phyloP scores from a whole-genome alignment of 2,113 vertebrate genomes.

The Osmerus eperlanus region DNA sequence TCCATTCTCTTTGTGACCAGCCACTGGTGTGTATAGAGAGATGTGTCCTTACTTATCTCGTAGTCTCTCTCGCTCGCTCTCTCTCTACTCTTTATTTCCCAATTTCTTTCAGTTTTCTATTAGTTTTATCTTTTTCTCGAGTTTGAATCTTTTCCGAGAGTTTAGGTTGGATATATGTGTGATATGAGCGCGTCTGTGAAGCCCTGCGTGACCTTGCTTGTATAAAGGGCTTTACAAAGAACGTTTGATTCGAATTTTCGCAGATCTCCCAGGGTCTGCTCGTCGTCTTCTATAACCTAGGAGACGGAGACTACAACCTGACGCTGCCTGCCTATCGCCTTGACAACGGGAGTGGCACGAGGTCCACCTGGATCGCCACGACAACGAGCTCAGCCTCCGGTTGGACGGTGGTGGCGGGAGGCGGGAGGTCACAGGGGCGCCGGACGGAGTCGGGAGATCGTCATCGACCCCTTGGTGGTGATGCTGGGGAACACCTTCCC shows the following conservation, averaged over 20 bases:
- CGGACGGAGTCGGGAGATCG: constrained; percentile 77
- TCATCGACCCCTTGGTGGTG: constrained; percentile 76
- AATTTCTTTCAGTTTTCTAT: background rate
- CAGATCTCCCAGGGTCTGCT: constrained; percentile 82
- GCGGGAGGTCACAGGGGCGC: constrained; percentile 73
- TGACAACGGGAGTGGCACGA: constrained; percentile 89
- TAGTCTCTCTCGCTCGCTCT: background rate
- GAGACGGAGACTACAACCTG: constrained; percentile 81
- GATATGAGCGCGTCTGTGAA: background rate
- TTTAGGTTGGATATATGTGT: background rate
- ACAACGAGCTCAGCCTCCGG: constrained; percentile 81
- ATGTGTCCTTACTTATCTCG: background rate
- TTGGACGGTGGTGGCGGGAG: constrained; percentile 81
- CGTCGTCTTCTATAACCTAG: constrained; percentile 80
- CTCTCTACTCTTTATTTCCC: background rate
- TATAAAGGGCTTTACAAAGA: background rate
- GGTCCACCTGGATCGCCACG: constrained; percentile 78
- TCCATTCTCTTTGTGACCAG: no score
- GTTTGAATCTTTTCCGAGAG: background rate
- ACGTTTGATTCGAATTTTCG: background rate
- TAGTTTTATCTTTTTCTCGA: no score
- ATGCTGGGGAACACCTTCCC: constrained; percentile 80
- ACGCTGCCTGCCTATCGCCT: constrained; percentile 79
- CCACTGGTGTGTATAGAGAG: background rate
- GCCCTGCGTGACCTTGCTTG: no score